Percentiles rank a stretch among this genome's conserved stretches.
Conservation (phyloP, 2,888 invertebrate species). For the Ctenicera cuprea region DNA sequence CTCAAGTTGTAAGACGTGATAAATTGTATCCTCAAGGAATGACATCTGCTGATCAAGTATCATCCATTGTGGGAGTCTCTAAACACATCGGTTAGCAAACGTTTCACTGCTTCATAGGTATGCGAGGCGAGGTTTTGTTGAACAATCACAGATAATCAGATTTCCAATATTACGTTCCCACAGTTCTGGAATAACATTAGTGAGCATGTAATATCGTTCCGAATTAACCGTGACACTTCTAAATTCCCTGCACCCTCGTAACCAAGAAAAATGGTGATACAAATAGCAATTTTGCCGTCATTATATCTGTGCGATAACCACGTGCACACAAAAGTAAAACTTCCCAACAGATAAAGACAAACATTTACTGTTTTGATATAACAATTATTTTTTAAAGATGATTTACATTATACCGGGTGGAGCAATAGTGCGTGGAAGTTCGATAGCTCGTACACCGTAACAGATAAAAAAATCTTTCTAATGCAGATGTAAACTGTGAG, state of each 20-base stretch:
- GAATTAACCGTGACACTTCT: conserved; percentile 34
- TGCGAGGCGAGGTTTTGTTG: conserved; percentile 36
- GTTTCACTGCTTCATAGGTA: conserved; percentile 38
- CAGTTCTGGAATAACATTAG: conserved; percentile 40
- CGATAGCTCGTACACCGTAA: no score
- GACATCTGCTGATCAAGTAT: conserved; percentile 33
- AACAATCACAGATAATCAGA: conserved; percentile 47
- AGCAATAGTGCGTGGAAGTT: no score
- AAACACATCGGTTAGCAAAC: conserved; percentile 43
- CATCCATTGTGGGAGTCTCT: conserved; percentile 22
- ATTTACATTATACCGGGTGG: no score
- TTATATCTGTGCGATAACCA: background rate
- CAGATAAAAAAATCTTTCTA: no score
- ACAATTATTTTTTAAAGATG: no score
- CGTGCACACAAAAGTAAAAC: background rate
- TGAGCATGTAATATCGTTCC: conserved; percentile 35
- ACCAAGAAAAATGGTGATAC: conserved; percentile 23
- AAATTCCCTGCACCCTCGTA: conserved; percentile 23
- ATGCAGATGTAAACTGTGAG: no score
- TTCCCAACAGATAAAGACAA: background rate
- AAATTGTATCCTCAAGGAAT: background rate
- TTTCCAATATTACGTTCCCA: conserved; percentile 45
- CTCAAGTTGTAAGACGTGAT: background rate
- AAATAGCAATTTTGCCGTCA: conserved; percentile 8
- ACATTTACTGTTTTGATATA: no score